These are phyloP conservation scores for Elymnias hypermnestra DNA, from an alignment of 1,140 invertebrate genomes.

Conservation along the genomic window DNA sequence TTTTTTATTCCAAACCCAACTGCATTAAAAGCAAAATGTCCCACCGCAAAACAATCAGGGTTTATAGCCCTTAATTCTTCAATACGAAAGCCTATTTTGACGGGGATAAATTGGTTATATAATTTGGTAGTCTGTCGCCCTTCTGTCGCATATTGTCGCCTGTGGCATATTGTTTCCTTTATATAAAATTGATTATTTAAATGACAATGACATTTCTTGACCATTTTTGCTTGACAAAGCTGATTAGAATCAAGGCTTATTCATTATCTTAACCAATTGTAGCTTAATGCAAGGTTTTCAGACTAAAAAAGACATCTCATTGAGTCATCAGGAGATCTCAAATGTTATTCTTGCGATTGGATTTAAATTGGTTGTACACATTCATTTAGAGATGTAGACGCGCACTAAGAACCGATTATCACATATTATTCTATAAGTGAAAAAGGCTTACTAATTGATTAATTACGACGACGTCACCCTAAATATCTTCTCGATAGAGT, in stretches of 20 bases:
- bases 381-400: no score
- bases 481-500: no score
- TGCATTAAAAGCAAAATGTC: neutral
- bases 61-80: constrained; percentile 10
- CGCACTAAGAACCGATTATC: no score
- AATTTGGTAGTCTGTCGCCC: constrained; percentile 8
- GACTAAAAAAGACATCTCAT: neutral
- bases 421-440: no score
- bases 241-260: neutral
- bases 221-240: constrained; percentile 12
- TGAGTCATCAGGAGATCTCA: no score
- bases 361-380: no score
- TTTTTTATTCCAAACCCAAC: constrained; percentile 9
- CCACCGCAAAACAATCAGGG: constrained; percentile 7
- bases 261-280: no score
- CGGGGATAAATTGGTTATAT: neutral
- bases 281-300: no score
- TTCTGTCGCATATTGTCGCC: constrained; percentile 11
- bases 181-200: constrained; percentile 19
- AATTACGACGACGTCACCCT: no score
- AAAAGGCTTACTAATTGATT: no score
- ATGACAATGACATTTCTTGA: constrained; percentile 19
- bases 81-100: constrained; percentile 6
- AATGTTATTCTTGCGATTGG: no score
- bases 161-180: constrained; percentile 16